Evolutionary conservation across 2,113 vertebrate species (phyloP).

Genomic region (Sigmodon hispidus): DNA sequence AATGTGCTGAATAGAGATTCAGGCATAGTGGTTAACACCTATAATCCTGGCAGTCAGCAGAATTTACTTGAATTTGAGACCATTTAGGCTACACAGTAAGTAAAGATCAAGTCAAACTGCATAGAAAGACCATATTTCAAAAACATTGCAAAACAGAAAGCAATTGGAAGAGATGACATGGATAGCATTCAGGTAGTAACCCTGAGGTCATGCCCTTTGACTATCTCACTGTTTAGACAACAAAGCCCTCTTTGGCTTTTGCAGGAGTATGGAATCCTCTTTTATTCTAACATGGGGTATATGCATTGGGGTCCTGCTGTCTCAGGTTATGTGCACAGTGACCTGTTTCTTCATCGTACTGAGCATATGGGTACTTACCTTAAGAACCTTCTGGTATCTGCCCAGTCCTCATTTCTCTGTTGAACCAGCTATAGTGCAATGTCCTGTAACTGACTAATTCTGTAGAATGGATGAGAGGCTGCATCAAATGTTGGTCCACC

Average conservation of each 20-base stretch:
- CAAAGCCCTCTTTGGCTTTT: background rate
- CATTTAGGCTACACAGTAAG: background rate
- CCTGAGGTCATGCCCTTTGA: background rate
- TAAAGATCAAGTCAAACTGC: background rate
- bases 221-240: background rate
- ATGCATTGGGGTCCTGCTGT: background rate
- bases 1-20: background rate
- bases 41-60: background rate
- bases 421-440: background rate
- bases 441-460: background rate
- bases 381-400: background rate
- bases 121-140: background rate
- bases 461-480: background rate
- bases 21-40: background rate
- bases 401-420: background rate
- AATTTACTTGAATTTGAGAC: background rate
- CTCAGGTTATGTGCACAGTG: background rate
- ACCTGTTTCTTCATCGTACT: background rate
- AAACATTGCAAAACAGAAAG: background rate
- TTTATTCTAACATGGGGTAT: too few species aligned
- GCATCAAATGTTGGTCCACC: background rate
- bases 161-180: background rate
- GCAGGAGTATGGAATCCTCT: background rate
- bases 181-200: too few species aligned
- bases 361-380: background rate